phyloP scores from a whole-genome alignment of 2,888 invertebrate species.

The Capitulum mitella region DNA sequence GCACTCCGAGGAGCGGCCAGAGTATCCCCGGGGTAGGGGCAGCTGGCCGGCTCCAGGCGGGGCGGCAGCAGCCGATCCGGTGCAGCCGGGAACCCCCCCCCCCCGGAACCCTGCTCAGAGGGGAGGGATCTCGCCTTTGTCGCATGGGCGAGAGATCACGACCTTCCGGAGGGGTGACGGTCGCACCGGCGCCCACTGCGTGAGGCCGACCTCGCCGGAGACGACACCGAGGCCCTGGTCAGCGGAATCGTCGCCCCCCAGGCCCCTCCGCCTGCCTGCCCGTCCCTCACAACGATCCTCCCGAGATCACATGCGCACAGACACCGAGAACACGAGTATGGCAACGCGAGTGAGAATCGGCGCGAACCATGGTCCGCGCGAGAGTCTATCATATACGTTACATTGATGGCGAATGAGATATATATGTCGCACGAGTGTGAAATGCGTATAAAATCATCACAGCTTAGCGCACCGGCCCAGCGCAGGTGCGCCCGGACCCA shows the following conservation, averaged over 20 bases:
- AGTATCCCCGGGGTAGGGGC: neutral
- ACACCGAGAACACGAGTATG: neutral
- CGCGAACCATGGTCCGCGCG: neutral
- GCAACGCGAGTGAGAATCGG: neutral
- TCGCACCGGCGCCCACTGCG: too few species aligned
- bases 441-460: conserved; percentile 23
- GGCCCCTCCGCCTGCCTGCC: neutral
- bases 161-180: too few species aligned
- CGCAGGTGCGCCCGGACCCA: neutral
- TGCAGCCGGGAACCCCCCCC: too few species aligned
- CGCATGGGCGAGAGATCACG: too few species aligned
- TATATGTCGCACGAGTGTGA: neutral
- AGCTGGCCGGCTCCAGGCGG: neutral
- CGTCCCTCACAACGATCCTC: neutral
- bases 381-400: neutral
- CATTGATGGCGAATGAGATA: neutral
- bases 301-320: neutral
- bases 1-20: neutral
- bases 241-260: too few species aligned
- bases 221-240: too few species aligned
- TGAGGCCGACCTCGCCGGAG: too few species aligned
- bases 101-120: too few species aligned
- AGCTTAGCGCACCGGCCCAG: neutral
- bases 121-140: too few species aligned
- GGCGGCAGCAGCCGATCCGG: too few species aligned